A percentile compares a stretch with the other conserved stretches of the same genome.
Conservation (phyloP, 2,888 invertebrate genomes). For the Lathronympha strigana region DNA sequence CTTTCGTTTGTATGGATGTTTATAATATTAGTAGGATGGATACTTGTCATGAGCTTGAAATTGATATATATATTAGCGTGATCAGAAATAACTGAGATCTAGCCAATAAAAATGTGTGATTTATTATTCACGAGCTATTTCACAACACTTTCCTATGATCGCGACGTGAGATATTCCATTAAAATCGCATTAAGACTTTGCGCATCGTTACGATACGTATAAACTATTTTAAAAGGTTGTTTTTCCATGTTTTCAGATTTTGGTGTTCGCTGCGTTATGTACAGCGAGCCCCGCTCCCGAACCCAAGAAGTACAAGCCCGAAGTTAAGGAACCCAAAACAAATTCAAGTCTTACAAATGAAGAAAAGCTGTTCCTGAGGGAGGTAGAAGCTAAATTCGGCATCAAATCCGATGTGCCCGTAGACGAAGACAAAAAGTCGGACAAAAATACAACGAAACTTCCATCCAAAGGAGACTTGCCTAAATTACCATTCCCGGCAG, state of each 20-base stretch:
- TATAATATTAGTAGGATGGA: too few relatives aligned
- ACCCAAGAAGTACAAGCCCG: conserved; percentile 74
- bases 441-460: conserved; percentile 42
- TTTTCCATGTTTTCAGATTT: conserved; percentile 68
- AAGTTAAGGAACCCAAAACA: conserved; percentile 58
- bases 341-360: conserved; percentile 68
- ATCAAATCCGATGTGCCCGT: conserved; percentile 63
- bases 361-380: conserved; percentile 75
- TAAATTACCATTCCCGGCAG: conserved; percentile 75
- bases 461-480: conserved; percentile 44
- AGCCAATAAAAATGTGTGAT: background rate
- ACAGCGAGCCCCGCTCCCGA: conserved; percentile 66
- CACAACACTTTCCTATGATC: conserved; percentile 11
- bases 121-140: background rate
- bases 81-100: conserved; percentile 3
- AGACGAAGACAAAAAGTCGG: conserved; percentile 38
- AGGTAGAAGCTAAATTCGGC: conserved; percentile 78
- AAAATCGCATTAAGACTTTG: conserved; percentile 5
- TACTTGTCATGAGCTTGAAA: background rate
- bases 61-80: background rate
- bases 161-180: conserved; percentile 6
- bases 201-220: background rate
- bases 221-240: background rate
- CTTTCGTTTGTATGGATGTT: too few relatives aligned
- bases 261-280: conserved; percentile 60